Base-by-base conservation (phyloP, 2,888 invertebrate species). In the Xanthia icteritia region DNA sequence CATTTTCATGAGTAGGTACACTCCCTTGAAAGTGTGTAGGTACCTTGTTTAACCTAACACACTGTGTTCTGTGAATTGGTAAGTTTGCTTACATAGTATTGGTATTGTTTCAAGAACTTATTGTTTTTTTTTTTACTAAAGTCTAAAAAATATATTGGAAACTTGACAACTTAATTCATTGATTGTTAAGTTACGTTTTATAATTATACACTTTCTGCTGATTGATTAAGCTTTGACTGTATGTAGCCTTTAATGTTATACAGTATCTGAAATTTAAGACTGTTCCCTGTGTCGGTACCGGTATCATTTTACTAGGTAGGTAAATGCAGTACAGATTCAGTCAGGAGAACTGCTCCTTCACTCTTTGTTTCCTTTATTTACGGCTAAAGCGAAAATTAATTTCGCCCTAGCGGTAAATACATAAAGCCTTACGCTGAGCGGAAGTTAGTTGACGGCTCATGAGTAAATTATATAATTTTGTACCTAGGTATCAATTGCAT, bases 41-140 rank as follows among this genome's bases (percentile, higher is more conserved):
- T 17, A 23, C 36, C 31, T 56, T 17, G 31, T 56, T 36, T 36
- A 17, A 58, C 36, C 36, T 36, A n/a, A 11, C n/a, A n/a, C 6
- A 60, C n/a, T 20, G 20, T 60, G 17, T n/a, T 51, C 20, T 42
- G 23, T 27, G 6, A 15, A 63, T 63, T 39, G 0, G 0, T 48
- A 56, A 20, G 5, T 63, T 31, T 63, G 31, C 39, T 39, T n/a
- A 63, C 54, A 74, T 6, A 54, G 5, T 61, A 23, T 61, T 81
- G 51, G 2, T 48, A 54, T 85, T 85, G 85, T 84, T 82, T 82
- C 85, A 85, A 85, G 85, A 81, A 85, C 63, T 84, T 74, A 51
- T 61, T 56, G 4, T 6, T 4, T 6, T 2, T 27, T 2, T 58
- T 23, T 6, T 39, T 9, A 36, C 39, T 48, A 23, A 36, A 15